Conservation (phyloP, 2,888 invertebrate species). For the Schrankia costaestrigalis region DNA sequence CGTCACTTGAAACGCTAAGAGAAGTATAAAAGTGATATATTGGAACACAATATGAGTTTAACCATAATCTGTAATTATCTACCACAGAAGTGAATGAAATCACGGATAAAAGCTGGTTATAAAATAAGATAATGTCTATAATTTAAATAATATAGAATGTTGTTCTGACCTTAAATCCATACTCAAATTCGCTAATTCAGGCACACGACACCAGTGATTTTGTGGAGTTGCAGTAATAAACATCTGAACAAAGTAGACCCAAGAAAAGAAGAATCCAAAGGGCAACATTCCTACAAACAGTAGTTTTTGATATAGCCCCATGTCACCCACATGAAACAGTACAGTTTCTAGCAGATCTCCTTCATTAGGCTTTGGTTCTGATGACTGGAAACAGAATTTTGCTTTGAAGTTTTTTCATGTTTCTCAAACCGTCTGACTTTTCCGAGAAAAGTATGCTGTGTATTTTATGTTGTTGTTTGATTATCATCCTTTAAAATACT, state of each 20-base stretch:
- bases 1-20: no score
- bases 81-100: no score
- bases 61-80: no score
- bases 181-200: slow-evolving; percentile 46
- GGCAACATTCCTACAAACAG: slow-evolving; percentile 58
- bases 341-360: slow-evolving; percentile 47
- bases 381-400: no score
- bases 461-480: no score
- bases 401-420: no score
- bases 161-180: slow-evolving; percentile 47
- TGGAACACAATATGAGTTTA: no score
- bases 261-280: slow-evolving; percentile 57
- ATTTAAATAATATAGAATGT: neutral
- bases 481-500: no score
- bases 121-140: neutral
- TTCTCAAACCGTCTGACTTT: no score
- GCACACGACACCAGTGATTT: slow-evolving; percentile 58
- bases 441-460: no score
- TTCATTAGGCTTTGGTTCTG: neutral
- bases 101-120: neutral
- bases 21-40: no score
- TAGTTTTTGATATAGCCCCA: slow-evolving; percentile 59
- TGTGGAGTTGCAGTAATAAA: slow-evolving; percentile 62
- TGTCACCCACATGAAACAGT: slow-evolving; percentile 51
- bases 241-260: slow-evolving; percentile 64